These are phyloP conservation scores for Lutjanus campechanus DNA, from an alignment of 2,797 vertebrate species.

Conservation along the genomic window DNA sequence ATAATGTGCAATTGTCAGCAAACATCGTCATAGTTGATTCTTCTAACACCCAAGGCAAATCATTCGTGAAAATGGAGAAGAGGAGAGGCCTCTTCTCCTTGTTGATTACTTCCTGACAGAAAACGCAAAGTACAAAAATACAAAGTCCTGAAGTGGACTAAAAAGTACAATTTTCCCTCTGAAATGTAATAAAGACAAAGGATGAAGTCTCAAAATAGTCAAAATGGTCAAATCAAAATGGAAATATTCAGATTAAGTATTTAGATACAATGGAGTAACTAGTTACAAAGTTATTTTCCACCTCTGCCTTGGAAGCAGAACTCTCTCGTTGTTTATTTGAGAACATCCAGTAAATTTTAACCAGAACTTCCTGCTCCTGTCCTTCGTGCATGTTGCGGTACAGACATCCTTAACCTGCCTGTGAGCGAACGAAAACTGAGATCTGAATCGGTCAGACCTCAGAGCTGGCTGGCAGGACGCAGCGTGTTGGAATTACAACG, in stretches of 20 bases:
- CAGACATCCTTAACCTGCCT: slow-evolving; percentile 51
- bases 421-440: slow-evolving; percentile 47
- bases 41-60: too few relatives aligned
- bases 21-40: too few relatives aligned
- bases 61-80: too few relatives aligned
- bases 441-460: slow-evolving; percentile 61
- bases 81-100: too few relatives aligned
- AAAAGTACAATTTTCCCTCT: background rate
- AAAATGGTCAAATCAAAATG: background rate
- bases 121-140: too few relatives aligned
- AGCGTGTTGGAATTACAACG: slow-evolving; percentile 56
- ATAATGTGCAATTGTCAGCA: too few relatives aligned
- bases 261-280: background rate
- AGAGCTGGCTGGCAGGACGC: slow-evolving; percentile 39
- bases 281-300: slow-evolving; percentile 14
- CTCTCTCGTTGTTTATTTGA: too few relatives aligned
- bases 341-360: slow-evolving; percentile 14
- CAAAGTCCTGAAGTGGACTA: background rate
- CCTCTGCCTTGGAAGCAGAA: background rate
- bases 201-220: too few relatives aligned
- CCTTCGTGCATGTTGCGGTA: slow-evolving; percentile 21
- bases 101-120: too few relatives aligned
- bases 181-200: too few relatives aligned
- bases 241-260: background rate
- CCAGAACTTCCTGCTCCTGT: slow-evolving; percentile 17